Conservation (phyloP, 2,113 vertebrate genomes). For the Leptobrachium leishanense region DNA sequence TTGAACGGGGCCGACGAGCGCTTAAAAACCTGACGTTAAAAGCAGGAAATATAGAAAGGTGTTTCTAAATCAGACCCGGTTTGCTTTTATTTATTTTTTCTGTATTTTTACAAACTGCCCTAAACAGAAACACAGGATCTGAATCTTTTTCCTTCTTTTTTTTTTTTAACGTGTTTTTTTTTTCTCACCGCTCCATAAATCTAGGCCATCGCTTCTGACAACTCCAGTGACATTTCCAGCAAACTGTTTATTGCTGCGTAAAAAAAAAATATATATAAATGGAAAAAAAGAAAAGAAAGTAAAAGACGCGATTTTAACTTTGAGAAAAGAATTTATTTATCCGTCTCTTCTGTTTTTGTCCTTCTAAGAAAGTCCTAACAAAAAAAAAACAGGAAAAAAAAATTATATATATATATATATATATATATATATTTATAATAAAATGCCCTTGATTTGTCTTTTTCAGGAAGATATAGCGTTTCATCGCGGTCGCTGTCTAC, state of each 20-base stretch:
- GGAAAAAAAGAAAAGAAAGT: too few species aligned
- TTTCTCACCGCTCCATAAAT: slow-evolving; percentile 22
- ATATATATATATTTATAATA: neutral
- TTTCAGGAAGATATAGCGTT: neutral
- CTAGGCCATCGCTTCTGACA: neutral
- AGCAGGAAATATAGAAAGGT: too few species aligned
- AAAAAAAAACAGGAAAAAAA: neutral
- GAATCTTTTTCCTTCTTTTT: slow-evolving; percentile 11
- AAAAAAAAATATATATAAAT: neutral
- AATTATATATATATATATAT: too few species aligned
- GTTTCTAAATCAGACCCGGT: too few species aligned
- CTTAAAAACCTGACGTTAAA: too few species aligned
- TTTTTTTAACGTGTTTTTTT: too few species aligned
- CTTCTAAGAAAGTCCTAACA: neutral
- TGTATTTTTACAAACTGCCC: too few species aligned
- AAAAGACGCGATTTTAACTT: neutral
- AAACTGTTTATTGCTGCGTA: neutral
- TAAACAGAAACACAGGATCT: neutral
- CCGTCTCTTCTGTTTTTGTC: neutral
- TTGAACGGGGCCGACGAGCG: too few species aligned
- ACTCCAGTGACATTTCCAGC: neutral
- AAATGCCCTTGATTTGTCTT: neutral
- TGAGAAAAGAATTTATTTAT: neutral
- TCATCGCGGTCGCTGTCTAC: slow-evolving; percentile 17
- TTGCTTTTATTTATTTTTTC: too few species aligned